A percentile compares a stretch with the other conserved stretches of the same genome.
phyloP scores from a whole-genome alignment of 2,888 invertebrate species.

The Agriopis marginaria region DNA sequence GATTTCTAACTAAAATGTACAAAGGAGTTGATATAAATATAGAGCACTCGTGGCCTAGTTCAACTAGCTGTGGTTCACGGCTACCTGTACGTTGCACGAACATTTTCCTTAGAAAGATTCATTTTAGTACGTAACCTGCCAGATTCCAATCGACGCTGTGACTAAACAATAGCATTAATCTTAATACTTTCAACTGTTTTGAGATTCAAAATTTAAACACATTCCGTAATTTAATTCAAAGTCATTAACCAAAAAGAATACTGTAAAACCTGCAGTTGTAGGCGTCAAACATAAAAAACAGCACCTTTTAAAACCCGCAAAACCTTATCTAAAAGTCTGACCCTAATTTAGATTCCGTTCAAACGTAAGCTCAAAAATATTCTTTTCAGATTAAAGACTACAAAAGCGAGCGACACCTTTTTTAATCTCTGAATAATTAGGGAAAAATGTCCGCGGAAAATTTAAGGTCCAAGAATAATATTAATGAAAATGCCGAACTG shows the following conservation, averaged over 20 bases:
- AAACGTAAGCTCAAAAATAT: slow-evolving; percentile 41
- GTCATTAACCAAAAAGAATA: neutral
- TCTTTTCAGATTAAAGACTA: slow-evolving; percentile 43
- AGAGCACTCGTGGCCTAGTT: no score
- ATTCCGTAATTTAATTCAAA: neutral
- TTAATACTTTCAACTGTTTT: no score
- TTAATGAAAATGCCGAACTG: slow-evolving; percentile 63
- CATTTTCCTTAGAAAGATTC: no score
- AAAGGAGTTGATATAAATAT: no score
- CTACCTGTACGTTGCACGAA: no score
- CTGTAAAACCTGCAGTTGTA: neutral
- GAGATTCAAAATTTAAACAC: no score
- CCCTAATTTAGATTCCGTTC: slow-evolving; percentile 43
- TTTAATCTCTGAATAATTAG: slow-evolving; percentile 54
- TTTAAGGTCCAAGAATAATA: slow-evolving; percentile 51
- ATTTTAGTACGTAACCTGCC: no score
- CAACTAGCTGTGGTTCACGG: no score
- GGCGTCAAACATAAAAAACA: neutral
- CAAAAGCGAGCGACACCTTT: slow-evolving; percentile 45
- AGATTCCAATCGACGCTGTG: no score
- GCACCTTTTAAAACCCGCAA: slow-evolving; percentile 13
- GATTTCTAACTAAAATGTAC: neutral
- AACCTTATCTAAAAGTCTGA: slow-evolving; percentile 42
- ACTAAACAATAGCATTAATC: no score
- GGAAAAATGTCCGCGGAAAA: slow-evolving; percentile 50